Base-by-base conservation (phyloP, 2,797 vertebrate species). In the Ctenosaura bakeri region DNA sequence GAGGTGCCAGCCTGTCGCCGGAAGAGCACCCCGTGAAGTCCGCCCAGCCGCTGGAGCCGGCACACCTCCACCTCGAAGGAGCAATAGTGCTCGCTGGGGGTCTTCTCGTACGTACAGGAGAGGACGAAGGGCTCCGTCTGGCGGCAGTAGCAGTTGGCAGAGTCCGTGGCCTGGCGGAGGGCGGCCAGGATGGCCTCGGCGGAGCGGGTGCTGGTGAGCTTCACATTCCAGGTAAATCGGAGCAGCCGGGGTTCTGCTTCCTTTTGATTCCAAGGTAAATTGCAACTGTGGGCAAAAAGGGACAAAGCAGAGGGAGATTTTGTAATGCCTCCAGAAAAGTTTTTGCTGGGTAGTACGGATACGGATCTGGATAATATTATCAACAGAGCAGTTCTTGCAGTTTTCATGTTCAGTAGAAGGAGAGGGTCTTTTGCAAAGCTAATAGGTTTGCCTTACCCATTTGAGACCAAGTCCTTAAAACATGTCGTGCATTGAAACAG, bases 201-300 rank as follows among this genome's bases (percentile, higher is more conserved):
- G 89, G 98, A 98, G 95, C 98, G 97, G 76, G 74, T 97, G 95
- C 96, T 98, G 97, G 97, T 98, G 97, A 98, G 98, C 96, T 97
- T 98, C 97, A 98, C 98, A 98, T 98, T 98, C 98, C 98, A 97
- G 97, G 97, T 97, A 98, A 98, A 97, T 98, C 98, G 97, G 98
- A 98, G 93, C 98, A 98, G 95, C 98, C 98, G 95, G 98, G 98
- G 97, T 98, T 98, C 95, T 98, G 98, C 94, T 98, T 98, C 97
- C 98, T 98, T 96, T 98, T 98, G 98, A 99, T 98, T 96, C 98
- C 98, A 97, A 98, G 98, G 98, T 99, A 99, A 96, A 99, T 98
- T 97, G 98, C 98, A 97, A 98, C 98, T 98, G 95, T 0, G 46
- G 85, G 5, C 59, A 59, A 59, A 59, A 18, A 59, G 16, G 4